Evolutionary conservation across 2,113 vertebrate species (phyloP).

Genomic region (Probosciger aterrimus): DNA sequence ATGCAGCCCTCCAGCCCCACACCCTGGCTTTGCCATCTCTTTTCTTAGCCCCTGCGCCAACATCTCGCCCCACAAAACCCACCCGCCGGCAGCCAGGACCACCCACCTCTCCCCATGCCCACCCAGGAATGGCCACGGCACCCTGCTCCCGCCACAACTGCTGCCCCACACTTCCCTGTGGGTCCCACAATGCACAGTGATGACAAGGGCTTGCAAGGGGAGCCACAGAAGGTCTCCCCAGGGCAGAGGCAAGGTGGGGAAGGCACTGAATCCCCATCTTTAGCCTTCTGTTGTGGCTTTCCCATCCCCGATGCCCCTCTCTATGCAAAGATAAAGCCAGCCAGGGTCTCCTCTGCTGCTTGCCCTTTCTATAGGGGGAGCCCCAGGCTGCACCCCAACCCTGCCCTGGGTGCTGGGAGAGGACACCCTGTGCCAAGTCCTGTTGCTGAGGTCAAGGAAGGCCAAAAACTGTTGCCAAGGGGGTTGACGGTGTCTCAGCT

Average conservation of each 20-base stretch:
- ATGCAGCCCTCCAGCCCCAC: background rate
- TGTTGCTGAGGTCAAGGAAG: background rate
- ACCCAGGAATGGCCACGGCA: conserved; percentile 45
- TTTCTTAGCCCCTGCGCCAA: background rate
- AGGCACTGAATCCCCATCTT: rapidly evolving
- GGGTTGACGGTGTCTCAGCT: background rate
- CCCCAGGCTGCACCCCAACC: background rate
- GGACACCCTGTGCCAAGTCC: background rate
- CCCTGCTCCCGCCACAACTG: background rate
- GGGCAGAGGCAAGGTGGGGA: background rate
- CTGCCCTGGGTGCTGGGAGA: background rate
- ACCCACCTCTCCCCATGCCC: conserved; percentile 61
- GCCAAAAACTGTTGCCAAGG: background rate
- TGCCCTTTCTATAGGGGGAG: rapidly evolving
- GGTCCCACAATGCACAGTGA: background rate
- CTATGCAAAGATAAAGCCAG: background rate
- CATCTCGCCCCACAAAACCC: background rate
- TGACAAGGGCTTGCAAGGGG: background rate
- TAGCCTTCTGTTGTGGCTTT: background rate
- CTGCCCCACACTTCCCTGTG: background rate
- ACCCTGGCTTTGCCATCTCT: background rate
- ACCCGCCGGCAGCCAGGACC: conserved; percentile 19
- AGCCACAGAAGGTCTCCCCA: background rate
- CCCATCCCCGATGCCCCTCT: background rate
- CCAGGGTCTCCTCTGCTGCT: rapidly evolving